Evolutionary conservation across 2,888 invertebrate species (phyloP).

Genomic region (Rhingia rostrata): DNA sequence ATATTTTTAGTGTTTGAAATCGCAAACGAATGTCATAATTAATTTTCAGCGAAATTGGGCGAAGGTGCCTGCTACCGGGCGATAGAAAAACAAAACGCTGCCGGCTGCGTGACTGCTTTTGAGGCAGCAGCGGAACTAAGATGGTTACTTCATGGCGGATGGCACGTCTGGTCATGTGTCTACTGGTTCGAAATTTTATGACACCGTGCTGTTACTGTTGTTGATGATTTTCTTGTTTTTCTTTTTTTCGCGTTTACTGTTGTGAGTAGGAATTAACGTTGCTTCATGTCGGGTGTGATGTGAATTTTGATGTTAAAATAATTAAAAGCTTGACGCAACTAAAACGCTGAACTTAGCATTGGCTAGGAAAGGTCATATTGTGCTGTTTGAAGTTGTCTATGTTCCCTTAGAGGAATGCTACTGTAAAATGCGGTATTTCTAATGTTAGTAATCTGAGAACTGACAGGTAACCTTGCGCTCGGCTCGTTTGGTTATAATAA

Average conservation of each 20-base stretch:
- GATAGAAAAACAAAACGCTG: background rate
- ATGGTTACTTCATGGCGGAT: conserved; percentile 42
- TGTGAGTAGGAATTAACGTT: conserved; percentile 22
- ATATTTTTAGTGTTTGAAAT: conserved; percentile 59
- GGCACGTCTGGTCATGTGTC: conserved; percentile 55
- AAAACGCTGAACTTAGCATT: conserved; percentile 15
- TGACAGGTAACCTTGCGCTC: too few species aligned
- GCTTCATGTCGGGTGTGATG: conserved; percentile 15
- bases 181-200: conserved; percentile 46
- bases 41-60: conserved; percentile 49
- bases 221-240: conserved; percentile 8
- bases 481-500: too few species aligned
- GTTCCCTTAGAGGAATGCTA: background rate
- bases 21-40: conserved; percentile 69
- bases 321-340: conserved; percentile 48
- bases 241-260: conserved; percentile 7
- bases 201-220: conserved; percentile 8
- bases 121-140: conserved; percentile 24
- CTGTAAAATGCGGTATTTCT: too few species aligned
- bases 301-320: conserved; percentile 35
- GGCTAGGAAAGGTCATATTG: background rate
- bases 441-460: too few species aligned
- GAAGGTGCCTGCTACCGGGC: conserved; percentile 7
- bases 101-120: background rate
- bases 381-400: background rate